Conservation (phyloP, 2,113 vertebrate genomes). For the Malurus melanocephalus region DNA sequence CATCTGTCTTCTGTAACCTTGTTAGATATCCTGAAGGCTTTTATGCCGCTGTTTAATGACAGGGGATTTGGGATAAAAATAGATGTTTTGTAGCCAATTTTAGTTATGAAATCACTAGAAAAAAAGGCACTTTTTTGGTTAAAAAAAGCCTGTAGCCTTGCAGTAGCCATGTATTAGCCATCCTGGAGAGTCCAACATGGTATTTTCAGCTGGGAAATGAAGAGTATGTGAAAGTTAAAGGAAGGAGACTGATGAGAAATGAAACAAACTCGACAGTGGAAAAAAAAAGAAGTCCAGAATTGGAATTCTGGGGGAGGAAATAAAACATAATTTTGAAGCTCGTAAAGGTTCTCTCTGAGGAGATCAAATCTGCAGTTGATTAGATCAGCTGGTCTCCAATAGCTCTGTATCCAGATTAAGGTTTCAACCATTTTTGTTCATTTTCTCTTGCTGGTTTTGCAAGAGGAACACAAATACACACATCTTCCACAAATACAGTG, state of each 20-base stretch:
- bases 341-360: neutral
- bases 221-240: neutral
- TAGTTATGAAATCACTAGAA: neutral
- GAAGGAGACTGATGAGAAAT: neutral
- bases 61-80: neutral
- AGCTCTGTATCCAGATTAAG: neutral
- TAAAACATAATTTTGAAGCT: conserved; percentile 25
- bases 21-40: neutral
- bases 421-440: neutral
- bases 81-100: neutral
- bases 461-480: neutral
- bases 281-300: neutral
- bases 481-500: neutral
- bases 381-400: conserved; percentile 3
- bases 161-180: neutral
- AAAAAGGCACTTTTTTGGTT: neutral
- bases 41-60: neutral
- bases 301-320: conserved; percentile 15
- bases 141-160: neutral
- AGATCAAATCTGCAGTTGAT: conserved; percentile 22
- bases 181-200: neutral
- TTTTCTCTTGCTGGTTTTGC: neutral
- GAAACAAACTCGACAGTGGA: neutral
- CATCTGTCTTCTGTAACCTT: neutral
- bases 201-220: neutral